These are phyloP conservation scores for Drosophila ficusphila DNA, from an alignment of 1,140 invertebrate species.

Conservation along the genomic window DNA sequence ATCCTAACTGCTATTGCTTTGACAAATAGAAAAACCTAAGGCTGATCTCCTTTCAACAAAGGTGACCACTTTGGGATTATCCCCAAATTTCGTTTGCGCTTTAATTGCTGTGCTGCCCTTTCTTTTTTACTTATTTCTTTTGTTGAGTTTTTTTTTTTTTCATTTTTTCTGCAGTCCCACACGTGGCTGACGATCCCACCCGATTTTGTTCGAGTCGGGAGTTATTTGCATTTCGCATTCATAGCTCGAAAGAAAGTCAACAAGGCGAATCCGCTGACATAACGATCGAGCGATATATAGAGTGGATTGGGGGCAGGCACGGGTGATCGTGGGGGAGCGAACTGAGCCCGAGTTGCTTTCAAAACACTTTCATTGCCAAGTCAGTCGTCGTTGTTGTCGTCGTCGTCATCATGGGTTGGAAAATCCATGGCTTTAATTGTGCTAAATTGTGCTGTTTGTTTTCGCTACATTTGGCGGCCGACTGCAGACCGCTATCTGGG, in stretches of 20 bases:
- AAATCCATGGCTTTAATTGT: slow-evolving; percentile 71
- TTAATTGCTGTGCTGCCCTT: slow-evolving; percentile 14
- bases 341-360: slow-evolving; percentile 33
- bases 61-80: slow-evolving; percentile 36
- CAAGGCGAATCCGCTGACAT: slow-evolving; percentile 65
- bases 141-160: neutral
- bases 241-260: slow-evolving; percentile 73
- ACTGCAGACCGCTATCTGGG: slow-evolving; percentile 11
- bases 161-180: slow-evolving; percentile 8
- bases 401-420: slow-evolving; percentile 40
- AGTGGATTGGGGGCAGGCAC: neutral
- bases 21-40: slow-evolving; percentile 21
- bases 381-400: slow-evolving; percentile 33
- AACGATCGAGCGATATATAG: slow-evolving; percentile 38
- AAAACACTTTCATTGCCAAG: slow-evolving; percentile 73
- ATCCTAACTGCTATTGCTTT: slow-evolving; percentile 20
- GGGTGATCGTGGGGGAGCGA: neutral
- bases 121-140: slow-evolving; percentile 11
- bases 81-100: slow-evolving; percentile 28
- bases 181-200: slow-evolving; percentile 49
- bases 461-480: slow-evolving; percentile 54
- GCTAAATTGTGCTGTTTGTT: slow-evolving; percentile 64
- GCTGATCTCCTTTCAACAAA: slow-evolving; percentile 20
- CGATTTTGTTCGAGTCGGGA: slow-evolving; percentile 10
- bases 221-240: slow-evolving; percentile 70